These are phyloP conservation scores for Tethya wilhelma DNA, from an alignment of 37 sponge, comb jelly and placozoan species.

Conservation along the genomic window DNA sequence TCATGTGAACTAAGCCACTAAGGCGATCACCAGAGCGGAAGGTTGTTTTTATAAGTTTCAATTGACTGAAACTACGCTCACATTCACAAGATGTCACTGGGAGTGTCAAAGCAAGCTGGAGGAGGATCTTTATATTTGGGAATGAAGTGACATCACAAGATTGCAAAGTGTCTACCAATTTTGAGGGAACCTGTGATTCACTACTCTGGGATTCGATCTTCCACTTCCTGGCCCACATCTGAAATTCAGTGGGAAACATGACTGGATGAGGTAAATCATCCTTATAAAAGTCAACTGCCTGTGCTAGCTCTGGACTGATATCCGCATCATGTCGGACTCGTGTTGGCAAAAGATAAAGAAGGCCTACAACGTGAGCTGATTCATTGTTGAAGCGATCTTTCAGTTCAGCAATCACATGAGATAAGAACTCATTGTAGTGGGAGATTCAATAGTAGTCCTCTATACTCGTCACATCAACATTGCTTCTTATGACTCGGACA, in stretches of 20 bases:
- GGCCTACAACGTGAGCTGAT: slow-evolving; percentile 5
- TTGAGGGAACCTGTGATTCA: slow-evolving; percentile 3
- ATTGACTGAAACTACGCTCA: slow-evolving; percentile 57
- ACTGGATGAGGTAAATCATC: slow-evolving; percentile 23
- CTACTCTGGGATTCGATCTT: not conserved
- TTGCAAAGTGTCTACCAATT: slow-evolving; percentile 11
- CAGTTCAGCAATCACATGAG: too few relatives aligned
- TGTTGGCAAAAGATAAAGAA: slow-evolving; percentile 36
- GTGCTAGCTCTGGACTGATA: not conserved
- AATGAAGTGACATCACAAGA: slow-evolving; percentile 29
- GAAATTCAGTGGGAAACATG: slow-evolving; percentile 31
- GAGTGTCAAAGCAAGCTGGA: slow-evolving; percentile 26
- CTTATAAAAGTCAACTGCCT: slow-evolving; percentile 10
- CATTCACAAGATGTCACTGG: slow-evolving; percentile 68
- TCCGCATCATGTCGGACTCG: slow-evolving; percentile 2
- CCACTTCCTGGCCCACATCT: slow-evolving; percentile 37
- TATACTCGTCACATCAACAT: not conserved
- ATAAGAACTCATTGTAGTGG: too few relatives aligned
- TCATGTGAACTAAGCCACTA: slow-evolving; percentile 25
- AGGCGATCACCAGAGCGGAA: slow-evolving; percentile 32
- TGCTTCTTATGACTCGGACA: slow-evolving; percentile 34
- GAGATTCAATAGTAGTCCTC: slow-evolving; percentile 52
- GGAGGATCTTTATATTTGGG: slow-evolving; percentile 21
- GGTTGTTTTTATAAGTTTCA: slow-evolving; percentile 32
- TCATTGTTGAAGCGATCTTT: slow-evolving; percentile 32